Evolutionary conservation across 2,797 vertebrate genomes (phyloP).

Genomic region (Xyrichtys novacula): DNA sequence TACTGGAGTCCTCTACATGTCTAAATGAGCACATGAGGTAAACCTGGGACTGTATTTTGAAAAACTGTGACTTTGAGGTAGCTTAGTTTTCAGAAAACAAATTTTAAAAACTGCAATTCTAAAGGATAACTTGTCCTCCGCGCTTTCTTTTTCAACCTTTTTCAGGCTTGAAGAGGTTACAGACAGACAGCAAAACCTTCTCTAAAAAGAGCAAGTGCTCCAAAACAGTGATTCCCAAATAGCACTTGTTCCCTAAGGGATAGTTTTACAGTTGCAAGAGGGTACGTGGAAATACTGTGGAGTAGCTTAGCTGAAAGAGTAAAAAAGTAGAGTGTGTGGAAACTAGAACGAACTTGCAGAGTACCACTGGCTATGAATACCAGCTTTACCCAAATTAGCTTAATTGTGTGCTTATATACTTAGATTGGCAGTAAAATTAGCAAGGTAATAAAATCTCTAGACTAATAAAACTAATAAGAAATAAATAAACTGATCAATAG

Average conservation of each 20-base stretch:
- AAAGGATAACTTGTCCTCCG: slow-evolving; percentile 14
- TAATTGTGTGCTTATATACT: too few relatives aligned
- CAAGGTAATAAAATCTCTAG: too few relatives aligned
- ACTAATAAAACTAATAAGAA: too few relatives aligned
- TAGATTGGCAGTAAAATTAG: too few relatives aligned
- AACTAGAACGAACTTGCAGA: too few relatives aligned
- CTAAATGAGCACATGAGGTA: slow-evolving; percentile 20
- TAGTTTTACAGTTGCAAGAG: neutral
- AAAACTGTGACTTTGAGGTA: slow-evolving; percentile 14
- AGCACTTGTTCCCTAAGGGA: neutral
- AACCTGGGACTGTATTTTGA: slow-evolving; percentile 24
- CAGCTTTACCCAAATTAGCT: too few relatives aligned
- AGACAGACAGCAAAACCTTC: slow-evolving; percentile 29
- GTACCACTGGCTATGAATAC: too few relatives aligned
- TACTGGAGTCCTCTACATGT: slow-evolving; percentile 12
- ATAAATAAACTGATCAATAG: too few relatives aligned
- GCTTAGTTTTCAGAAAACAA: slow-evolving; percentile 6
- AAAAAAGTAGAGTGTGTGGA: neutral
- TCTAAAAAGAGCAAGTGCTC: slow-evolving; percentile 27
- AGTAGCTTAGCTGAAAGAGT: neutral
- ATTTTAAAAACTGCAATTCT: slow-evolving; percentile 26
- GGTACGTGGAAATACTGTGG: slow-evolving; percentile 3
- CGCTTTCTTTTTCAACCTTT: slow-evolving; percentile 19
- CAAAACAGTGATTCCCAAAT: slow-evolving; percentile 14
- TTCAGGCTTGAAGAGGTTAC: slow-evolving; percentile 27